Conservation (phyloP, 2,113 vertebrate genomes). For the Ascaphus truei region DNA sequence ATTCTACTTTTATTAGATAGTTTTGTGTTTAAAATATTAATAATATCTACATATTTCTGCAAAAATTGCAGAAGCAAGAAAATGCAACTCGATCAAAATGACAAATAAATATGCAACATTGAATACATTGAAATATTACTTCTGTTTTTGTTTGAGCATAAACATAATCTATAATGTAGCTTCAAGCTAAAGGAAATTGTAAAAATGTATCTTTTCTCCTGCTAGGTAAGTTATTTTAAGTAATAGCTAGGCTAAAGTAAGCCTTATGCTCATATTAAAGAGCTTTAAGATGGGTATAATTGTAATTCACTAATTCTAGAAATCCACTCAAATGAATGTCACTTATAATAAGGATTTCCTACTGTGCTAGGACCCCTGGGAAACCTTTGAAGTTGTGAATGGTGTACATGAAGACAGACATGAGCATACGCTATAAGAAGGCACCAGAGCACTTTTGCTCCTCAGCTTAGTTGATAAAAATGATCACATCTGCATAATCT, state of each 20-base stretch:
- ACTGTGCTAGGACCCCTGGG: conserved; percentile 67
- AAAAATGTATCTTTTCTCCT: conserved; percentile 22
- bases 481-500: conserved; percentile 52
- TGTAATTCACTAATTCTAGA: conserved; percentile 78
- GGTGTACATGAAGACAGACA: conserved; percentile 56
- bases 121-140: background rate
- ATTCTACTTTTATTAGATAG: too few species aligned
- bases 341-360: conserved; percentile 76
- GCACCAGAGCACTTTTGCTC: conserved; percentile 51
- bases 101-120: background rate
- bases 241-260: conserved; percentile 51
- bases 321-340: conserved; percentile 75
- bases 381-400: conserved; percentile 65
- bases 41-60: background rate
- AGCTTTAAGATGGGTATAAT: conserved; percentile 68
- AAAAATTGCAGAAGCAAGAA: background rate
- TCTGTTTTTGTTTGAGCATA: conserved; percentile 1
- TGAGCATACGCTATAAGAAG: conserved; percentile 52
- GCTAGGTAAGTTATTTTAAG: conserved; percentile 43
- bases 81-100: background rate
- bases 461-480: conserved; percentile 60
- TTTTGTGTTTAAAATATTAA: too few species aligned
- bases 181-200: conserved; percentile 12
- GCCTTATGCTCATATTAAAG: conserved; percentile 67
- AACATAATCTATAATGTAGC: background rate